These are phyloP conservation scores for Sepioteuthis lessoniana DNA, from an alignment of 2,888 invertebrate genomes.

Conservation along the genomic window DNA sequence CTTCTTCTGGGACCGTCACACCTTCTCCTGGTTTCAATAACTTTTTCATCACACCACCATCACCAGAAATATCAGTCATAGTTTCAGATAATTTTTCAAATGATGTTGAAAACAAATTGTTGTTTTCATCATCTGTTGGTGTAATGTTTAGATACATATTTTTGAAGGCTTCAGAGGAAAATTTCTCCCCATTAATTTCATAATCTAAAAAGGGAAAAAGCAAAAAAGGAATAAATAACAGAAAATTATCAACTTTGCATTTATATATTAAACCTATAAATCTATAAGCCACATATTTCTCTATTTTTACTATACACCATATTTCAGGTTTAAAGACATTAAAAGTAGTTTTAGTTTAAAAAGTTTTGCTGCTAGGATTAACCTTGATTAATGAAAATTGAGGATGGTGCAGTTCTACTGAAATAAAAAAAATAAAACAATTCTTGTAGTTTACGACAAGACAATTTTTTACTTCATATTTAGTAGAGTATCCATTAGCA, in stretches of 20 bases:
- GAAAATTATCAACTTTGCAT: not conserved
- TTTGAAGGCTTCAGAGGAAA: not conserved
- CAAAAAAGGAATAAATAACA: not conserved
- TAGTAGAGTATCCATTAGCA: no score
- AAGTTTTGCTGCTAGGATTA: no score
- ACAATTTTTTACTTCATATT: no score
- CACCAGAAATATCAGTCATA: conserved; percentile 77
- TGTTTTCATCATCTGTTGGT: not conserved
- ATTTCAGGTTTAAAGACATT: no score
- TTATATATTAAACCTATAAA: no score
- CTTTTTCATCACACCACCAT: conserved; percentile 67
- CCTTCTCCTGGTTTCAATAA: conserved; percentile 79
- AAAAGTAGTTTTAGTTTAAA: no score
- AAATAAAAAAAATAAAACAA: no score
- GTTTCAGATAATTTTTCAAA: conserved; percentile 79
- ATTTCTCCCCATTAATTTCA: not conserved
- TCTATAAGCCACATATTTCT: no score
- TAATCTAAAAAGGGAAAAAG: not conserved
- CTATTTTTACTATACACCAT: no score
- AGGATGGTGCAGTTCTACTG: no score
- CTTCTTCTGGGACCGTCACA: conserved; percentile 77
- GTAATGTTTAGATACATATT: not conserved
- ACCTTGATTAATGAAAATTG: no score
- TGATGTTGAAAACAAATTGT: not conserved
- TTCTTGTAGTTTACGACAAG: no score